phyloP scores from a whole-genome alignment of 2,113 vertebrate genomes.

The Paramisgurnus dabryanus region DNA sequence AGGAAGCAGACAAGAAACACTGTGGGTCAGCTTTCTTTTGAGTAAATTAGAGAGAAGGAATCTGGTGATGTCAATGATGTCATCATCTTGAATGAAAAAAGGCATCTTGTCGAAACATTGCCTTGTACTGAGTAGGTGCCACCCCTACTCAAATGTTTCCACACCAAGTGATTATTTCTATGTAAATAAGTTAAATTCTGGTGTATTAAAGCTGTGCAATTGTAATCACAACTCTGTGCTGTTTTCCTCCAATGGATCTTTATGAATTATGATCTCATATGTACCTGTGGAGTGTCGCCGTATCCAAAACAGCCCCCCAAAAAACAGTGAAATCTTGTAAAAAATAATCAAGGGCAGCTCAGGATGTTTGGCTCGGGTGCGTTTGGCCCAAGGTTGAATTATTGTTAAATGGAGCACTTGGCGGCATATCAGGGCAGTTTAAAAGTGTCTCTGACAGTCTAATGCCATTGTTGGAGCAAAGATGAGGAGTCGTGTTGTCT shows the following conservation, averaged over 20 bases:
- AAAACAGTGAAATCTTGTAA: neutral
- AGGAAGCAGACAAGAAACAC: neutral
- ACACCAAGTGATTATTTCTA: neutral
- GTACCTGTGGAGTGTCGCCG: constrained; percentile 16
- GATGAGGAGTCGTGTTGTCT: constrained; percentile 43
- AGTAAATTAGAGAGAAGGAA: constrained; percentile 31
- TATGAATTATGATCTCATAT: constrained; percentile 40
- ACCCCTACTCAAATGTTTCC: neutral
- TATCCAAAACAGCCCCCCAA: constrained; percentile 3
- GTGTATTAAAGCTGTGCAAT: neutral
- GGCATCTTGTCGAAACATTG: neutral
- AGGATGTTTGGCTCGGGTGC: constrained; percentile 37
- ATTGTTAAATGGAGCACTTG: constrained; percentile 54
- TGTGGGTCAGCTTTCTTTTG: neutral
- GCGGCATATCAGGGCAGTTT: constrained; percentile 40
- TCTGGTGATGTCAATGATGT: constrained; percentile 8
- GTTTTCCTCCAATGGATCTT: constrained; percentile 1
- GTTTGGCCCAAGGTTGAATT: constrained; percentile 37
- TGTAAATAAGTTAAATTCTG: neutral
- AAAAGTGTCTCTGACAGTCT: constrained; percentile 46
- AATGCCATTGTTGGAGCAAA: constrained; percentile 52
- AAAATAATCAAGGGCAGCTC: constrained; percentile 29
- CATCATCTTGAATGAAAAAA: constrained; percentile 5
- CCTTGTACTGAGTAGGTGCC: neutral
- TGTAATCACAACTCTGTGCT: neutral